Evolutionary conservation across 2,797 vertebrate genomes (phyloP).

Genomic region (Bufotes viridis): DNA sequence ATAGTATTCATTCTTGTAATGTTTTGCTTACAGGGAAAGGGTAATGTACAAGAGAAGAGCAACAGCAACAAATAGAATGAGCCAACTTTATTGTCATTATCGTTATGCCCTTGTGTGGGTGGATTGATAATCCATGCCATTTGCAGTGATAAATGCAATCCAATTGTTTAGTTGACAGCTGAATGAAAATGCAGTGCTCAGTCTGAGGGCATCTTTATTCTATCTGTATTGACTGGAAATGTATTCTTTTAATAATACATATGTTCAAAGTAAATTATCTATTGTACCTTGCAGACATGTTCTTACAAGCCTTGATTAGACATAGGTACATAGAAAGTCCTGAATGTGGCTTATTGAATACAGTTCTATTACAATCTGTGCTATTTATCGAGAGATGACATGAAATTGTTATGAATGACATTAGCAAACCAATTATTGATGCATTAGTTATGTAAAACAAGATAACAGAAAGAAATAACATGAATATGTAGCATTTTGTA

Average conservation of each 20-base stretch:
- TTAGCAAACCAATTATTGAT: not conserved
- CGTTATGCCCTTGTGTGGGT: constrained; percentile 27
- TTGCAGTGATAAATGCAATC: constrained; percentile 21
- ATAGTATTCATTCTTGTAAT: constrained; percentile 2
- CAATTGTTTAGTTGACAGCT: constrained; percentile 49
- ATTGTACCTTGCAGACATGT: not conserved
- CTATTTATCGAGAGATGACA: not conserved
- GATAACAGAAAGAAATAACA: not conserved
- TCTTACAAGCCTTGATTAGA: not conserved
- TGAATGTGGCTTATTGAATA: not conserved
- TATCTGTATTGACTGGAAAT: constrained; percentile 19
- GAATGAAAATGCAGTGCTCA: constrained; percentile 29
- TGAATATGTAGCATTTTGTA: not conserved
- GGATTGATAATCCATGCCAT: constrained; percentile 37
- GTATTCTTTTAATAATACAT: constrained; percentile 9
- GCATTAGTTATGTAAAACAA: not conserved
- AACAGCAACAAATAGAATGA: not conserved
- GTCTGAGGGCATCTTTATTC: not conserved
- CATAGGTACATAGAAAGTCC: not conserved
- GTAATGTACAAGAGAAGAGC: not conserved
- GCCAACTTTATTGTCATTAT: constrained; percentile 27
- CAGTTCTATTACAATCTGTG: not conserved
- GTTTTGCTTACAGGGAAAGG: constrained; percentile 5
- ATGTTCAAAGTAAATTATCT: not conserved
- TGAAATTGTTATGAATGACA: not conserved